Conservation (phyloP, 92 coral and sea anemone species). For the Bergia sp. region DNA sequence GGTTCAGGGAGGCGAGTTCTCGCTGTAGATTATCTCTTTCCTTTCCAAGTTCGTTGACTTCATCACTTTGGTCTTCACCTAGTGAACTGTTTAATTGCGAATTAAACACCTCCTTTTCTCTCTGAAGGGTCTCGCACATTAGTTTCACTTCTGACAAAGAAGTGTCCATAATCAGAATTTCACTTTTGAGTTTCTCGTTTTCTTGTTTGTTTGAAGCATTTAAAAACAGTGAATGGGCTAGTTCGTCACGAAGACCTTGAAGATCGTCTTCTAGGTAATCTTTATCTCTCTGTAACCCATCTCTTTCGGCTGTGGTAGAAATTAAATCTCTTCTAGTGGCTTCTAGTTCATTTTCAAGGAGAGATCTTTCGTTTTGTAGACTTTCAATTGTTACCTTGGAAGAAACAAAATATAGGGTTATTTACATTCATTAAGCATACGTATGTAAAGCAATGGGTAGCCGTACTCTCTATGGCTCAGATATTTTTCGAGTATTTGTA, state of each 20-base stretch:
- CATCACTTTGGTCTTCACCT: constrained; percentile 47
- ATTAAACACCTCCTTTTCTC: constrained; percentile 61
- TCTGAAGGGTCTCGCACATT: constrained; percentile 62
- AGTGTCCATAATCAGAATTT: constrained; percentile 57
- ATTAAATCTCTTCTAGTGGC: constrained; percentile 61
- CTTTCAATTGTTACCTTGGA: constrained; percentile 48
- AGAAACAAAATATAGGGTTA: neutral
- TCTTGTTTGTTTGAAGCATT: constrained; percentile 55
- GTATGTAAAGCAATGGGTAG: no score
- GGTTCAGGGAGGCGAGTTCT: constrained; percentile 56
- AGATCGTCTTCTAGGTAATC: constrained; percentile 61
- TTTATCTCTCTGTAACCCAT: constrained; percentile 53
- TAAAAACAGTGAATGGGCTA: constrained; percentile 49
- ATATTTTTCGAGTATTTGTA: no score
- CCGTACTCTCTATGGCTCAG: no score
- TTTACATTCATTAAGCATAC: neutral
- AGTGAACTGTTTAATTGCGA: constrained; percentile 59
- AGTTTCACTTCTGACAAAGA: constrained; percentile 60
- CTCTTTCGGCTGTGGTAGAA: constrained; percentile 44
- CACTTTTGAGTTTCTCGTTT: constrained; percentile 59
- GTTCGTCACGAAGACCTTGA: constrained; percentile 51
- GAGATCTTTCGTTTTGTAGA: constrained; percentile 62
- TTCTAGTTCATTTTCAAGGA: constrained; percentile 66
- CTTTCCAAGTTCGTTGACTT: constrained; percentile 49
- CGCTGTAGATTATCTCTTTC: constrained; percentile 68